Base-by-base conservation (phyloP, 2,888 invertebrate species). In the Tortrix viridana region DNA sequence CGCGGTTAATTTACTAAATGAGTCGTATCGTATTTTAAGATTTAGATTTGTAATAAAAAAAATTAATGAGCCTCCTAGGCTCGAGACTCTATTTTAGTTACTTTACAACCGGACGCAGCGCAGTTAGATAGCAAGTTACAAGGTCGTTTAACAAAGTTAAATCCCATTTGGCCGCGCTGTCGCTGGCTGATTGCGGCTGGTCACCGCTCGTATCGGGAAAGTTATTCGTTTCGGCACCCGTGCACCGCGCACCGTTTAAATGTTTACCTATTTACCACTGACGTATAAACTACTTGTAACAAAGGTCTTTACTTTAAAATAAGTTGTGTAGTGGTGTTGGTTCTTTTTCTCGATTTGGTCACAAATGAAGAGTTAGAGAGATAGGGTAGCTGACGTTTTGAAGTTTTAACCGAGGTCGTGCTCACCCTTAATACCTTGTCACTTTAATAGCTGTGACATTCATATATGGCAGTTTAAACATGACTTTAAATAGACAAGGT, bases 131-230 rank as follows among this genome's bases (percentile, higher is more conserved):
- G 85, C 89, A 86, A 85, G 84, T 87, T 87, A 84, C 84, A 84
- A 88, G 85, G 85, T 85, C 85, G 87, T 86, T 90, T 85, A 88
- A 84, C 88, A 86, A 88, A 89, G 83, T 89, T 88, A 88, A 89
- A 89, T 89, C 86, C 83, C 81, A 85, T 88, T 89, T 85, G 80
- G 80, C 76, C 77, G 80, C 78, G 76, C 82, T 82, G 86, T 86
- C 85, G 78, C 76, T 82, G 72, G 74, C 77, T 81, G 83, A 82
- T 84, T 85, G 84, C 84, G 70, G 71, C 70, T 72, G 71, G 61
- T 60, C 68, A 67, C 66, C 66, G 72, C 71, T 72, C 75, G 82
- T 82, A 79, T 82, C 75, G 77, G 82, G 77, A 82, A 82, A 81
- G 80, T 81, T 74, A 71, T 74, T 76, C 67, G 77, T 81, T 79